Percentiles rank a stretch among this genome's conserved stretches.
Evolutionary conservation across 2,888 invertebrate genomes (phyloP).

Genomic region (Euplexia lucipara): DNA sequence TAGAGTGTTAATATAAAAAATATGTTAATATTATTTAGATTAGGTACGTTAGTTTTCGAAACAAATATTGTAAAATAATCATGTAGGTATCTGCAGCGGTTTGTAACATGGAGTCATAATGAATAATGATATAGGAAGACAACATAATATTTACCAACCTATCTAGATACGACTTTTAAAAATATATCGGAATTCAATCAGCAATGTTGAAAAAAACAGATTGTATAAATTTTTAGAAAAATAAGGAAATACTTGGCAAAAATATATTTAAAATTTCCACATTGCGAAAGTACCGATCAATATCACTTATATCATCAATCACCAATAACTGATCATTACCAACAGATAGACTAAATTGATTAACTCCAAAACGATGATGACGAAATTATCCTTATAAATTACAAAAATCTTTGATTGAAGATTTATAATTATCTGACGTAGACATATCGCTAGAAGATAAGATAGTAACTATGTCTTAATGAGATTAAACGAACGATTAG

Average conservation of each 20-base stretch:
- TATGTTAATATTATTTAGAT: constrained; percentile 46
- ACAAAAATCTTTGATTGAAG: constrained; percentile 27
- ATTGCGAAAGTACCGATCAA: not conserved
- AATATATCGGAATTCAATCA: no score
- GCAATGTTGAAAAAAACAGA: no score
- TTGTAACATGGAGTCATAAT: no score
- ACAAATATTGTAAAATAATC: not conserved
- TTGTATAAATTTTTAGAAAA: no score
- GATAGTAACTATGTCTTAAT: constrained; percentile 40
- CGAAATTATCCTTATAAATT: constrained; percentile 17
- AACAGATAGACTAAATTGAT: constrained; percentile 2
- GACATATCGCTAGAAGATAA: constrained; percentile 42
- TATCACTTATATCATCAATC: constrained; percentile 4
- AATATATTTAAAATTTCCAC: not conserved
- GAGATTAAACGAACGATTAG: constrained; percentile 52
- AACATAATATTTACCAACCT: no score
- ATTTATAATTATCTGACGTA: constrained; percentile 38
- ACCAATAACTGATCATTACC: not conserved
- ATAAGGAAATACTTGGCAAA: not conserved
- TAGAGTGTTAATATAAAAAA: constrained; percentile 37
- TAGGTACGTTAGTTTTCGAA: constrained; percentile 10
- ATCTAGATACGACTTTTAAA: no score
- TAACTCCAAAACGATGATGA: not conserved
- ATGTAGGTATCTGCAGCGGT: no score
- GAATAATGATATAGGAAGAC: no score